Base-by-base conservation (phyloP, 2,113 vertebrate genomes). In the Hemichromis elongatus region DNA sequence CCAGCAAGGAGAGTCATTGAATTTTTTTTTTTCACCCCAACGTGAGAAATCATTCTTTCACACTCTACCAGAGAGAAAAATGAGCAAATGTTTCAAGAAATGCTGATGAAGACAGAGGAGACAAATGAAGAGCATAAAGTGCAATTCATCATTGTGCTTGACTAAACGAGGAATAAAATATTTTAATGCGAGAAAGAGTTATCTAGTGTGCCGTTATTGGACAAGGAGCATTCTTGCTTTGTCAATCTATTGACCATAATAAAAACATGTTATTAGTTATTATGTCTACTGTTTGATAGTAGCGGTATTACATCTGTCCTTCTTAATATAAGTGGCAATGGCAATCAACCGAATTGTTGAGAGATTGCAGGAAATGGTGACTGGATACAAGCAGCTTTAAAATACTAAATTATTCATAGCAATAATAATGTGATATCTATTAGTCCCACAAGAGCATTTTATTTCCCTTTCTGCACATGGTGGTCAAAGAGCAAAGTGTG, bases 61-160 rank as follows among this genome's bases (percentile, higher is more conserved):
- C 92, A 87, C 86, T 90, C 90, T 91, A 88, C 88, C 87, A 88
- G 90, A 91, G 84, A 92, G 92, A 92, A 91, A 91, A 94, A 93
- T 92, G 80, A 90, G 83, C 61, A 78, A 77, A 79, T 75, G 70
- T 92, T 77, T 88, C 42, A 66, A 85, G 81, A 94, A 90, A 86
- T 84, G 89, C 85, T 92, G 93, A 92, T 93, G 91, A 92, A 90
- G 91, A 90, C 92, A 86, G 84, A 83, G 2, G 73, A 90, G 91
- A 91, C 88, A 92, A 92, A 94, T 92, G 84, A 88, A 82, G 83
- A 87, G 83, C 77, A 63, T 24, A 47, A 84, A 70, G 82, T n/a
- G 89, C 83, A 84, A 87, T 93, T 92, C 86, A 94, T 94, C 93
- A 92, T 80, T 75, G 86, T 89, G 90, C 83, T 73, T 73, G 8